These are phyloP conservation scores for Agrotis clavis DNA, from an alignment of 2,888 invertebrate species.

Conservation along the genomic window DNA sequence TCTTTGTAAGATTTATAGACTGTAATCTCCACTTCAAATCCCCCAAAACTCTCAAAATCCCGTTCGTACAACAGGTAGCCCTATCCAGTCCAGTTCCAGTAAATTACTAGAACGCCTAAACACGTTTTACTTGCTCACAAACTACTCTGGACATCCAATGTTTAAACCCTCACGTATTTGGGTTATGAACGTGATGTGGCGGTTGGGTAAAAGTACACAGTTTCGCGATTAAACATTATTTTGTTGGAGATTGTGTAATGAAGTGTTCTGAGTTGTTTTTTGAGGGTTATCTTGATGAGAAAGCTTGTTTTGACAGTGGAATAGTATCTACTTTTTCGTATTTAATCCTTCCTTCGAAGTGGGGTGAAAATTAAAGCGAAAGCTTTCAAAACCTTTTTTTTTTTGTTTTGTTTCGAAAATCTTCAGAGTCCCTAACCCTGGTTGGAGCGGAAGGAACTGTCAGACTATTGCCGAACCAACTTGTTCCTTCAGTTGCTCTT, in stretches of 20 bases:
- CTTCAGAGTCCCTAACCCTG: no score
- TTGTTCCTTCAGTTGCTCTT: no score
- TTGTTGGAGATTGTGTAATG: constrained; percentile 15
- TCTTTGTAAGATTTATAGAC: no score
- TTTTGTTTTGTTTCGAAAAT: no score
- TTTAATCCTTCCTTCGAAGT: no score
- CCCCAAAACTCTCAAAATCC: neutral
- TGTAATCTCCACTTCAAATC: neutral
- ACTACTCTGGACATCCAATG: constrained; percentile 43
- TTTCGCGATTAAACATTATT: constrained; percentile 26
- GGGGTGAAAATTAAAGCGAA: no score
- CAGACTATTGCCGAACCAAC: no score
- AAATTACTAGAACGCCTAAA: constrained; percentile 46
- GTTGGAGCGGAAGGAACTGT: no score
- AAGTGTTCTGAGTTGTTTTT: constrained; percentile 1
- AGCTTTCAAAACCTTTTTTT: no score
- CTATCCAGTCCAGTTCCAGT: constrained; percentile 25
- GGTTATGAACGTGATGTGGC: constrained; percentile 48
- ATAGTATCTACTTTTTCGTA: no score
- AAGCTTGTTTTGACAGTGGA: neutral
- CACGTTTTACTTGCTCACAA: constrained; percentile 48
- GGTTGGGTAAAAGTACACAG: constrained; percentile 47
- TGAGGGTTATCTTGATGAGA: neutral
- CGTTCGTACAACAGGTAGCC: constrained; percentile 19
- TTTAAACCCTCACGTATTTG: constrained; percentile 54